A percentile compares a stretch with the other conserved stretches of the same genome.
Evolutionary conservation across 2,888 invertebrate genomes (phyloP).

Genomic region (Himalopsyche anomala): DNA sequence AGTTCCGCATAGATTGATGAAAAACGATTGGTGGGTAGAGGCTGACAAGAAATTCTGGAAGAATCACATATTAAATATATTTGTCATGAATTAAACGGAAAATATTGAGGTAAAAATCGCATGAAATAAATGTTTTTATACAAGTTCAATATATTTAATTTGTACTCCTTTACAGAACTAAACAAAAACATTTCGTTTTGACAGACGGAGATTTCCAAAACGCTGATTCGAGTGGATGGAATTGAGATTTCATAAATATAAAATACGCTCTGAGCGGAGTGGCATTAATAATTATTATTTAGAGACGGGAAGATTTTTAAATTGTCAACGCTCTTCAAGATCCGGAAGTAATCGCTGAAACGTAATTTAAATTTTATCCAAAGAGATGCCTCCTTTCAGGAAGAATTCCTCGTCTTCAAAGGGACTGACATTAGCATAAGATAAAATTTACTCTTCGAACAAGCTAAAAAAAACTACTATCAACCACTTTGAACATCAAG

Average conservation of each 20-base stretch:
- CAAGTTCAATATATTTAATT: too few species aligned
- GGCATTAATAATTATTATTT: conserved; percentile 33
- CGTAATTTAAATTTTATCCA: not conserved
- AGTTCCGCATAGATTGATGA: too few species aligned
- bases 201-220: not conserved
- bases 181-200: not conserved
- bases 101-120: too few species aligned
- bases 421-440: not conserved
- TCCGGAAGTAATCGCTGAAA: conserved; percentile 11
- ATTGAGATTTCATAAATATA: conserved; percentile 6
- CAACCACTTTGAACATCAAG: too few species aligned
- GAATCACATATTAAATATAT: too few species aligned
- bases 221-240: not conserved
- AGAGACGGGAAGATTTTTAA: not conserved
- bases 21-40: too few species aligned
- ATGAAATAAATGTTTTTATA: too few species aligned
- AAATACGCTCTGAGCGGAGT: not conserved
- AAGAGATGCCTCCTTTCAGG: not conserved
- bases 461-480: too few species aligned
- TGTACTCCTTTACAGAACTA: too few species aligned
- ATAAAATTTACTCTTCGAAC: not conserved
- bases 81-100: too few species aligned
- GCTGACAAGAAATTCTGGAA: too few species aligned
- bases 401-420: not conserved
- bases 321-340: not conserved